Base-by-base conservation (phyloP, 2,888 invertebrate species). In the Scotopteryx bipunctaria region DNA sequence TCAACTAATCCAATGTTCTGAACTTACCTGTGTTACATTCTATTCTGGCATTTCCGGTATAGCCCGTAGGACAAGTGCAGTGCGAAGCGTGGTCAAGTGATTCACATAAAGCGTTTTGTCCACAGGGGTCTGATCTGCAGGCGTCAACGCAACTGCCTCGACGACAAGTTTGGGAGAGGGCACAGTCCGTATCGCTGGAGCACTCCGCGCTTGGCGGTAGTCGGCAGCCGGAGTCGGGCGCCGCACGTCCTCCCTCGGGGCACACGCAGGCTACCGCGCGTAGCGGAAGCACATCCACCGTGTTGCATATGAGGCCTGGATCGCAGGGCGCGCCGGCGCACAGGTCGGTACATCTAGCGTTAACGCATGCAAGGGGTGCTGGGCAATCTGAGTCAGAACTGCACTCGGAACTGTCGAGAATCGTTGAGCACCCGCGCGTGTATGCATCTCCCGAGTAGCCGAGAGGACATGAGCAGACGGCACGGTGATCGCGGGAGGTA, bases 221-320 rank as follows among this genome's bases (percentile, higher is more conserved):
- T 57, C 93, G 92, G 78, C 97, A 97, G 59, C 93, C 93, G 61
- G 94, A 95, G 45, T 94, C 93, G 3, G 91, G 91, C 59, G 95
- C 95, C 0, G 94, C 93, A 33, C 95, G 92, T 0, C 95, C 95
- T 56, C 97, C 96, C 29, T 94, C 92, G 9, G 96, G 95, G 81
- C 97, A 98, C 69, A 95, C 93, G 74, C 97, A 97, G 66, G 97
- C 95, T 66, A 97, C 94, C 0, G 97, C 96, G 42, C 96, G 93
- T 57, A 97, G 83, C 1, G 97, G 97, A 35, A 94, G 74, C 0
- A 96, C 94, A 64, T 96, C 95, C 6, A 95, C 87, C 0, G 96
- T 95, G 52, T 93, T 91, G 77, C 97, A 97, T 51, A 94, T 92
- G 64, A 97, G 95, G 59, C 95, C 95, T 3, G 92, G 86, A 9